Evolutionary conservation across 2,113 vertebrate species (phyloP), one percentile per base, ranked within the genome.

Genomic region (Coryphaenoides rupestris): DNA sequence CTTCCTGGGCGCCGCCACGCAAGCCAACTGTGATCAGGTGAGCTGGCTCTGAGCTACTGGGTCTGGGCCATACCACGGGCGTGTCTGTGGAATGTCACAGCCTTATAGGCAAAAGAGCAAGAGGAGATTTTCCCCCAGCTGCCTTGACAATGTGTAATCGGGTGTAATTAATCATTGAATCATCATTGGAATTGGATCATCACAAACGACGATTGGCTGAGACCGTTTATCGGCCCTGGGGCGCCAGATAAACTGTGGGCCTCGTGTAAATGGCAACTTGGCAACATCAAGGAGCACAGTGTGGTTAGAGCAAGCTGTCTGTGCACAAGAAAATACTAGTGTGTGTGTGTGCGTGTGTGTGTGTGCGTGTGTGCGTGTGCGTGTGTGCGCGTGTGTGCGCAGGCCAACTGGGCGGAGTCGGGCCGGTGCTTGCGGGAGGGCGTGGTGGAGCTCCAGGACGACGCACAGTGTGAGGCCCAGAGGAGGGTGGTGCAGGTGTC

Each of bases 21-120:
- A 87, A 16, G 67, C 72, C 21, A 78, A 89, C 63, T 66, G 70
- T 19, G 74, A 72, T 62, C 76, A 91, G 91, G 93, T 93, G 59
- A 78, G 76, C 33, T 60, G 60, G 14, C 7, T 16, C 15, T 0
- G 13, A 12, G 33, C 33, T 40, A 12, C 33, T 40, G 33, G 33
- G 33, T 40, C 10, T 13, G 33, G 33, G 33, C 33, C n/a, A n/a
- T n/a, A n/a, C n/a, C n/a, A n/a, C n/a, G n/a, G n/a, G n/a, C n/a
- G n/a, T n/a, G n/a, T n/a, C n/a, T n/a, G n/a, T n/a, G n/a, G n/a
- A n/a, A n/a, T 40, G 33, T 40, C 2, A 40, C 33, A 40, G 9
- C 10, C 2, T 40, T 40, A 12, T 40, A 40, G 33, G 7, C 7
- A 40, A 26, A 6, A 26, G 24, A 26, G 6, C 6, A 40, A 40